Base-by-base conservation (phyloP, 1,140 invertebrate genomes). In the Aphelinus certus region DNA sequence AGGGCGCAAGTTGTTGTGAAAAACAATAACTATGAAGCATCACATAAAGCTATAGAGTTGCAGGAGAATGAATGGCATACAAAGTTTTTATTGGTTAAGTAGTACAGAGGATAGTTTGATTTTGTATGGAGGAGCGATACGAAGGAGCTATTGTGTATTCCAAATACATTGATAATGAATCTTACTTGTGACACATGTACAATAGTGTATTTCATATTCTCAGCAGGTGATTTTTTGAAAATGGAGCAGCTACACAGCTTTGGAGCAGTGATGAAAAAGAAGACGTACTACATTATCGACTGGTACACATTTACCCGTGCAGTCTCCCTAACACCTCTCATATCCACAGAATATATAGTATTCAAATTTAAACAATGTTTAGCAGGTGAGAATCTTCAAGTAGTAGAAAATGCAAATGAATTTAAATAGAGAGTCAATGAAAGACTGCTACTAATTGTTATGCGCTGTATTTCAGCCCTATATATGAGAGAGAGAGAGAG, bases 221-320 rank as follows among this genome's bases (percentile, higher is more conserved):
- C 42, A 60, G 60, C 7, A 49, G 7, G n/a, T 43, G 7, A 9
- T 42, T 60, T 69, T 10, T 66, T 60, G 5, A 9, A 46, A 61
- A 45, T 49, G 43, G 56, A 66, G 51, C 47, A 66, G 9, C 67
- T 69, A 69, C 45, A 42, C 6, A 47, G 55, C 48, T 42, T 62
- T 62, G 61, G 58, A 71, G n/a, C 49, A 63, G 42, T 55, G 60
- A 62, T 71, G 69, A 71, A 45, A 71, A 62, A 62, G 69, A 53
- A 71, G 69, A 71, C 9, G 48, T 62, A 63, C 69, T 71, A 46
- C 60, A n/a, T 71, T 71, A 71, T 71, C 69, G 60, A 71, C 62
- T 47, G 58, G 26, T 26, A 26, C 26, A 26, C 26, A 26, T 26
- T 26, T 26, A 26, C 26, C 26, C 26, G 26, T 26, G 26, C 26